phyloP scores from a whole-genome alignment of 2,797 vertebrate species.

The Masticophis lateralis region DNA sequence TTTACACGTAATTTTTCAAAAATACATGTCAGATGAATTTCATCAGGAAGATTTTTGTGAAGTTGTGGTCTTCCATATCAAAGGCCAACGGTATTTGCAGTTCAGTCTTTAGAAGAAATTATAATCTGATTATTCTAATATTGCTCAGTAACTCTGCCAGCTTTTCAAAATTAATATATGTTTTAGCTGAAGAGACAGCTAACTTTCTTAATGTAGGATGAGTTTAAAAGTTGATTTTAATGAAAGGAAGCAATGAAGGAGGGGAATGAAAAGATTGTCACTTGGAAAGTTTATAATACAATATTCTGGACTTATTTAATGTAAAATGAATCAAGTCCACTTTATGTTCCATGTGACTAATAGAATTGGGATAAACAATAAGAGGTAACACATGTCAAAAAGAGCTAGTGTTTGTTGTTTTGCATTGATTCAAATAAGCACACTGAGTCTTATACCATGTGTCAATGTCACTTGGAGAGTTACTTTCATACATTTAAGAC shows the following conservation, averaged over 20 bases:
- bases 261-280: background rate
- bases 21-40: background rate
- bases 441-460: background rate
- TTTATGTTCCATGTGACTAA: background rate
- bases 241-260: background rate
- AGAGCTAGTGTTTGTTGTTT: background rate
- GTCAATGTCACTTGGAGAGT: background rate
- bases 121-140: background rate
- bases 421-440: background rate
- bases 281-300: background rate
- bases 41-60: background rate
- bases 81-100: background rate
- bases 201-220: conserved; percentile 1
- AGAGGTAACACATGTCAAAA: background rate
- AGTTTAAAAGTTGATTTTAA: background rate
- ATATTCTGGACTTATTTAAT: background rate
- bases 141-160: background rate
- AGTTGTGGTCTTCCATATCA: background rate
- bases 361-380: background rate
- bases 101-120: background rate
- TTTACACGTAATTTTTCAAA: background rate
- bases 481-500: background rate
- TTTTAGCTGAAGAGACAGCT: background rate
- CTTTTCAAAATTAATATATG: background rate
- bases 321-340: background rate